Evolutionary conservation across 2,797 vertebrate species (phyloP).

Genomic region (Eidolon dupreanum): DNA sequence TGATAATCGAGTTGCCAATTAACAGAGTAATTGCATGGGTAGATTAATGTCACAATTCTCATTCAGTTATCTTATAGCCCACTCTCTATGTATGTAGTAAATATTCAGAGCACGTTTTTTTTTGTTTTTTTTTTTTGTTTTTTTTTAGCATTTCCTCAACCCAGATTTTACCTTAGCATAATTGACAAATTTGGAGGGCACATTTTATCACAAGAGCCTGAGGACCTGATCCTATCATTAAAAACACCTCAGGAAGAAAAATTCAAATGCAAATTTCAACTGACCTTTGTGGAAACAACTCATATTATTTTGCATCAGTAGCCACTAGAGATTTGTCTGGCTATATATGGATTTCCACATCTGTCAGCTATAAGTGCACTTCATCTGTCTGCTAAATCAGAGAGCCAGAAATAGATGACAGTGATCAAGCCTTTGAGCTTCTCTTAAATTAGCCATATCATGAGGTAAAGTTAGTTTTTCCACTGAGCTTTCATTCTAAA

Average conservation of each 20-base stretch:
- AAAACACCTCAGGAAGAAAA: conserved; percentile 71
- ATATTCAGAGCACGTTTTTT: conserved; percentile 51
- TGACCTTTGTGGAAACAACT: conserved; percentile 74
- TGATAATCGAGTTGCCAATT: conserved; percentile 82
- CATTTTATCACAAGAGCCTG: conserved; percentile 62
- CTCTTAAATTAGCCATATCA: conserved; percentile 69
- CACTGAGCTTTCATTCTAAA: conserved; percentile 49
- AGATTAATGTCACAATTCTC: conserved; percentile 73
- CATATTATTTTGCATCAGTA: conserved; percentile 76
- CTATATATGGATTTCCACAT: conserved; percentile 79
- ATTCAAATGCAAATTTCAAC: conserved; percentile 72
- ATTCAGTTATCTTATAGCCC: conserved; percentile 65
- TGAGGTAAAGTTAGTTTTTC: conserved; percentile 69
- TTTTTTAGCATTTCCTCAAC: conserved; percentile 42
- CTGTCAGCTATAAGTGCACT: conserved; percentile 79
- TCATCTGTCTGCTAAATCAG: conserved; percentile 76
- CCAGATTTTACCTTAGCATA: conserved; percentile 65
- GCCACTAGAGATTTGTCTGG: conserved; percentile 72
- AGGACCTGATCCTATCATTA: conserved; percentile 56
- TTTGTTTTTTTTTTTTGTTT: not conserved
- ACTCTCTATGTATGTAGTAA: conserved; percentile 62
- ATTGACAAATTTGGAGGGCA: conserved; percentile 68
- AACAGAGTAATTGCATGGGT: conserved; percentile 76
- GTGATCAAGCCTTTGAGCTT: conserved; percentile 72
- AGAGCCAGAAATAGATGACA: conserved; percentile 76